Evolutionary conservation across 2,888 invertebrate species (phyloP).

Genomic region (Cosmopolites sordidus): DNA sequence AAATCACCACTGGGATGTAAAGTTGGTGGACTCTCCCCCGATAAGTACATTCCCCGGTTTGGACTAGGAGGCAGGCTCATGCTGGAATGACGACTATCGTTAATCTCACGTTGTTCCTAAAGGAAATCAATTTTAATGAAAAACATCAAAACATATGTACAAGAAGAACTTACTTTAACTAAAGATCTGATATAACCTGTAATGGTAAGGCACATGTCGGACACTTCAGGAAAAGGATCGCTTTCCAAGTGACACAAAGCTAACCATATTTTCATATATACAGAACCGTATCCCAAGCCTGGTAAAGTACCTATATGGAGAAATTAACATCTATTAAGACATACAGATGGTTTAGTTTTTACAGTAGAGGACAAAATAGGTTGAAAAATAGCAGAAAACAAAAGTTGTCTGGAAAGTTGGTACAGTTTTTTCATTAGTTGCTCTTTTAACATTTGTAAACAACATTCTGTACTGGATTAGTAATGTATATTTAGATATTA

Average conservation of each 20-base stretch:
- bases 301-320: conserved; percentile 53
- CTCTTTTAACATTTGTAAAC: too few species aligned
- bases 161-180: conserved; percentile 48
- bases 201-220: conserved; percentile 71
- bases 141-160: not conserved
- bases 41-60: conserved; percentile 51
- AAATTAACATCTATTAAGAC: too few species aligned
- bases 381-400: too few species aligned
- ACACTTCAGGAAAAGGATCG: conserved; percentile 86
- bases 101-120: conserved; percentile 32
- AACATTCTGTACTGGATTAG: too few species aligned
- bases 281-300: conserved; percentile 61
- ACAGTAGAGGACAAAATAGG: too few species aligned
- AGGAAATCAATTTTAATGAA: not conserved
- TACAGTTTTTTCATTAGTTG: too few species aligned
- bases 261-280: conserved; percentile 88
- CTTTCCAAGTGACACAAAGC: conserved; percentile 70
- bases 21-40: conserved; percentile 55
- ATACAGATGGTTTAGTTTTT: too few species aligned
- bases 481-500: too few species aligned
- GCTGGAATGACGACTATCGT: conserved; percentile 44
- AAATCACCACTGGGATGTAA: conserved; percentile 44
- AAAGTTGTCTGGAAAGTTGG: too few species aligned
- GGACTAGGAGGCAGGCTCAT: conserved; percentile 59
- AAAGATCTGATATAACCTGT: conserved; percentile 74